A percentile compares a stretch with the other conserved stretches of the same genome.
Conservation (phyloP, 2,888 invertebrate genomes). For the Scaptomyza caliginosa region DNA sequence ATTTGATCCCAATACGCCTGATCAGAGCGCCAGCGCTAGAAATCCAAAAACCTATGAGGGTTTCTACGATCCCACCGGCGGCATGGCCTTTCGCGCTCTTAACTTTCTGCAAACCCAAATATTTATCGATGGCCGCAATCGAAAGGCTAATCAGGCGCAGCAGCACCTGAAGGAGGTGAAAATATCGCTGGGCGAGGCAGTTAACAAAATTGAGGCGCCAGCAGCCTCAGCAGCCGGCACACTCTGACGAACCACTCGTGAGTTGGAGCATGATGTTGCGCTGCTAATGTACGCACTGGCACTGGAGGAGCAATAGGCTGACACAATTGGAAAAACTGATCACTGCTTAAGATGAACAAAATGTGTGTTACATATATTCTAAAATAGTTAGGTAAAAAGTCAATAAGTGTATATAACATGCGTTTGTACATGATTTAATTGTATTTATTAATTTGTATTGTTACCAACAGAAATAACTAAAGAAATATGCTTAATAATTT, state of each 20-base stretch:
- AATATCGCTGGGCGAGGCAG: conserved; percentile 38
- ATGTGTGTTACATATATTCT: conserved; percentile 36
- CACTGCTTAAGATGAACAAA: conserved; percentile 38
- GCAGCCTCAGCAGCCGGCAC: background rate
- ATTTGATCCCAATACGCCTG: conserved; percentile 76
- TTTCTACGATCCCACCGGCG: conserved; percentile 77
- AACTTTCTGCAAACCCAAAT: conserved; percentile 82
- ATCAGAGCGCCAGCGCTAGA: conserved; percentile 58
- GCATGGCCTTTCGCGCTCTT: conserved; percentile 81
- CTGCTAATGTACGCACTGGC: conserved; percentile 65
- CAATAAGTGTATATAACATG: conserved; percentile 45
- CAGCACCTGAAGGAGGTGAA: conserved; percentile 48
- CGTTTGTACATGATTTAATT: conserved; percentile 49
- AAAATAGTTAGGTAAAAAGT: conserved; percentile 62
- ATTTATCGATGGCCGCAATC: conserved; percentile 66
- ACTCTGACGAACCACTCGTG: conserved; percentile 43
- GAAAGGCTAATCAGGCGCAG: conserved; percentile 33
- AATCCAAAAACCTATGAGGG: conserved; percentile 56
- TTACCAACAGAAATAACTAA: conserved; percentile 55
- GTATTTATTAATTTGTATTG: conserved; percentile 78
- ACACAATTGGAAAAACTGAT: conserved; percentile 19
- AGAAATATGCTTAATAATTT: conserved; percentile 28
- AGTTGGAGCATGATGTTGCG: conserved; percentile 53
- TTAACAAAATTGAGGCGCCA: conserved; percentile 14
- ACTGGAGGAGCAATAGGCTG: conserved; percentile 38